Percentiles rank a stretch among this genome's conserved stretches.
Evolutionary conservation across 1,140 invertebrate genomes (phyloP).

Genomic region (Cherax destructor): DNA sequence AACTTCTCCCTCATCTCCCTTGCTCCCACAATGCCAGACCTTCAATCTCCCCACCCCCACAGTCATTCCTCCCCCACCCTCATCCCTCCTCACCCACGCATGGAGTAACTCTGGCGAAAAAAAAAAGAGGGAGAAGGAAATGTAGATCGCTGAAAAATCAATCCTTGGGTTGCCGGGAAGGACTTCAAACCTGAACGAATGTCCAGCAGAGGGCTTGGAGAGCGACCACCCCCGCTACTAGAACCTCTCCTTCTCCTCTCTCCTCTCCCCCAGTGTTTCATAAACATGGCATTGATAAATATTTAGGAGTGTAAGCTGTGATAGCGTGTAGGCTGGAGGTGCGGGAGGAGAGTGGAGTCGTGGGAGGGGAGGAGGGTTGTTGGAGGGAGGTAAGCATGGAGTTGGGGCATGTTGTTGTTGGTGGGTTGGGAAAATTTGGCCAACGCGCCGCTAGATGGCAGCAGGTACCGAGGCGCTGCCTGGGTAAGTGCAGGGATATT

Average conservation of each 20-base stretch:
- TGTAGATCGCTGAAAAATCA: constrained; percentile 31
- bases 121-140: neutral
- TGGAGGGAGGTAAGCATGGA: constrained; percentile 1
- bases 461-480: constrained; percentile 49
- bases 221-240: neutral
- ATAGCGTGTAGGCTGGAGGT: neutral
- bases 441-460: constrained; percentile 55
- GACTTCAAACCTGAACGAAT: constrained; percentile 20
- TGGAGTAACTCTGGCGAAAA: neutral
- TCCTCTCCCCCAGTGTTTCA: neutral
- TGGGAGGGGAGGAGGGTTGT: neutral
- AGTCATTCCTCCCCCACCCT: neutral
- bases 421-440: constrained; percentile 20
- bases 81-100: neutral
- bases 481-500: neutral
- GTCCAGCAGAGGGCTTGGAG: neutral
- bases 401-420: constrained; percentile 10
- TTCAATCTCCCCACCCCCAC: neutral
- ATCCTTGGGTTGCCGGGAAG: constrained; percentile 5
- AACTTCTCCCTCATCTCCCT: too few relatives aligned
- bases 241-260: neutral
- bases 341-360: neutral
- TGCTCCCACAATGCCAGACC: too few relatives aligned
- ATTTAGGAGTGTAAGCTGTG: neutral
- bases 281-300: neutral